These are phyloP conservation scores for Pelecanus crispus DNA, from an alignment of 2,113 vertebrate genomes.

Conservation along the genomic window DNA sequence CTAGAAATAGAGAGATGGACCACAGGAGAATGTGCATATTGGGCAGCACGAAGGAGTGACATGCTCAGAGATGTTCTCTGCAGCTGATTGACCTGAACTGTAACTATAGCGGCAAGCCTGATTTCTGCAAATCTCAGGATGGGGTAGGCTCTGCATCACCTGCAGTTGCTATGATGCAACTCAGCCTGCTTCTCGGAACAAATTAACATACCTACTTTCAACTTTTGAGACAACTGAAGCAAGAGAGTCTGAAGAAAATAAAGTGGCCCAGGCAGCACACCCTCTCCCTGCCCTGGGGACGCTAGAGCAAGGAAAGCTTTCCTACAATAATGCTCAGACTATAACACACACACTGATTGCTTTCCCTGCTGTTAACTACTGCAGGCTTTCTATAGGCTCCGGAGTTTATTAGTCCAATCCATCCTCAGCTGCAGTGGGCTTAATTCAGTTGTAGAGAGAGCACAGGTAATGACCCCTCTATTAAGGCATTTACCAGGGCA, in stretches of 20 bases:
- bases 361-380: background rate
- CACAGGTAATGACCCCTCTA: constrained; percentile 32
- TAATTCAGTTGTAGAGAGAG: background rate
- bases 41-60: background rate
- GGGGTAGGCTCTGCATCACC: background rate
- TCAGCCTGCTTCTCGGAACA: background rate
- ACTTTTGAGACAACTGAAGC: background rate
- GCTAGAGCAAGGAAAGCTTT: background rate
- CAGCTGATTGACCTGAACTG: background rate
- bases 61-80: background rate
- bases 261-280: background rate
- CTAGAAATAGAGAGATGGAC: background rate
- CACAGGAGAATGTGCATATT: background rate
- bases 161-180: background rate
- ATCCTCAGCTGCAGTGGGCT: background rate
- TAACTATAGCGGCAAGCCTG: background rate
- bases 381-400: background rate
- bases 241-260: background rate
- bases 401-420: constrained; percentile 21
- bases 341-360: background rate
- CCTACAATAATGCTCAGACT: background rate
- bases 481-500: constrained; percentile 34
- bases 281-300: background rate
- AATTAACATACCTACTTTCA: background rate
- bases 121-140: background rate